phyloP scores from a whole-genome alignment of 2,888 invertebrate species.

The Gnatocerus cornutus region DNA sequence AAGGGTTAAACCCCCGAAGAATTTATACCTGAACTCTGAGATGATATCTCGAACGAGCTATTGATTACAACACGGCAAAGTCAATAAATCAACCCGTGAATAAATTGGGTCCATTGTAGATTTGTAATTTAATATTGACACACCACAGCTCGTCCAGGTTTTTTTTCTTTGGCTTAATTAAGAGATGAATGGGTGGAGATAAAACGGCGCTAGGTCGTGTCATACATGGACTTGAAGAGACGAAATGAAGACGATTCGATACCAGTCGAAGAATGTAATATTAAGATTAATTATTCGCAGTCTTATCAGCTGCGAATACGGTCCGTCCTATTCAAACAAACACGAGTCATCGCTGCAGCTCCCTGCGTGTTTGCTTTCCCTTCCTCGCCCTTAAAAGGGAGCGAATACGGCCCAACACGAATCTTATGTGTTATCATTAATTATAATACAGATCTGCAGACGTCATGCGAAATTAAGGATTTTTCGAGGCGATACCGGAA shows the following conservation, averaged over 20 bases:
- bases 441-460: conserved; percentile 65
- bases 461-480: conserved; percentile 64
- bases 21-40: conserved; percentile 41
- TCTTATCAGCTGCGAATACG: conserved; percentile 65
- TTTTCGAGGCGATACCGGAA: conserved; percentile 57
- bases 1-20: not conserved
- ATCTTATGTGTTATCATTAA: conserved; percentile 65
- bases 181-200: conserved; percentile 60
- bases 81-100: conserved; percentile 47
- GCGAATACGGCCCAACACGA: conserved; percentile 51
- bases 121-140: conserved; percentile 62
- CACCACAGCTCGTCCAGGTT: too few relatives aligned
- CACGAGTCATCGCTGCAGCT: conserved; percentile 64
- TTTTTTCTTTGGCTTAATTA: conserved; percentile 59
- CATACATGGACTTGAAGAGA: not conserved
- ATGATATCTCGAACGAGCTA: conserved; percentile 40
- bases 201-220: conserved; percentile 36
- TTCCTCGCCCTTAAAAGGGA: conserved; percentile 45
- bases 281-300: conserved; percentile 69
- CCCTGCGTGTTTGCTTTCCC: conserved; percentile 58
- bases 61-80: conserved; percentile 52
- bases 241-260: not conserved
- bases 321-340: conserved; percentile 70
- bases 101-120: conserved; percentile 53
- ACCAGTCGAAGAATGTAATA: conserved; percentile 69